Evolutionary conservation across 2,797 vertebrate species (phyloP), one percentile per base, ranked within the genome.

Genomic region (Catharus ustulatus): DNA sequence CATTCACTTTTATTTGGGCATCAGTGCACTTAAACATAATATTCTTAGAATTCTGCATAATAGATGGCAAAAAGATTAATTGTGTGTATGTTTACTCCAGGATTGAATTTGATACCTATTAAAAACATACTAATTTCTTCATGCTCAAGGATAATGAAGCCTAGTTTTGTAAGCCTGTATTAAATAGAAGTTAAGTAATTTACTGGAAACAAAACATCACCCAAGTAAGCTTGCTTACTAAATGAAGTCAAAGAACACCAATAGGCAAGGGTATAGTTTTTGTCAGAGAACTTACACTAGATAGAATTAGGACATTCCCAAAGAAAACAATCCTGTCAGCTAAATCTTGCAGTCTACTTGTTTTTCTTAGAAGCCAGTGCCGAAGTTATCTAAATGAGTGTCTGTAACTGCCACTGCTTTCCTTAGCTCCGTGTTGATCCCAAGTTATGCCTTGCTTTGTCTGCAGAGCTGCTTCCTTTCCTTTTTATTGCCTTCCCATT

Each of bases 241-340:
- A 43, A 11, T 48, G n/a, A 69, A 36, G 15, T 40, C 15, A 67
- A 76, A 73, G n/a, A 29, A 42, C 61, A 32, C 8, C 13, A 36
- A 9, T 24, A 73, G 19, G 5, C 16, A 30, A 24, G 5, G 1
- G 6, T 76, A 2, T 63, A 45, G n/a, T 27, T 76, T 18, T 13
- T 1, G 5, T 42, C 43, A 42, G 45, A 45, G 14, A 58, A 40
- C 4, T 45, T 21, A 20, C 0, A 2, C n/a, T 64, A 19, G 66
- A 51, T 24, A 51, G 16, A 84, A 40, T 51, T 62, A 51, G 23
- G 26, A 66, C 9, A 11, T 68, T 67, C 32, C 48, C 32, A 80
- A 89, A 58, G 30, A 55, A 69, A 36, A 38, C 15, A 38, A 11
- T 66, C 9, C 5, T 87, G 29, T 57, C 23, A 18, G 11, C 29